phyloP scores from a whole-genome alignment of 2,797 vertebrate species.

The Macropus fuliginosus region DNA sequence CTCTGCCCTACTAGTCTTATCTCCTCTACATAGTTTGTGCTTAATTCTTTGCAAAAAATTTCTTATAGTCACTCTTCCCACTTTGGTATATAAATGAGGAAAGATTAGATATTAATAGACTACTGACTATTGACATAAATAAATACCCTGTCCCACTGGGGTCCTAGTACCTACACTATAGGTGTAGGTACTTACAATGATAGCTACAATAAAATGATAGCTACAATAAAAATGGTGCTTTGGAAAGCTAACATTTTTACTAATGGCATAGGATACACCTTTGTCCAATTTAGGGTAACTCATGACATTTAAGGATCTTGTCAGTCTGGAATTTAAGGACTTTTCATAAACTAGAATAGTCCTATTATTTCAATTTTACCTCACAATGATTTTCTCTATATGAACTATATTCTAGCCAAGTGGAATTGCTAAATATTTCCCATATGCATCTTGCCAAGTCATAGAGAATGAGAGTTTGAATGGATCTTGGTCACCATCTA shows the following conservation, averaged over 20 bases:
- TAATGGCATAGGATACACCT: background rate
- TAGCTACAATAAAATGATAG: background rate
- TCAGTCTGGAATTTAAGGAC: background rate
- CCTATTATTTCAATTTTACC: background rate
- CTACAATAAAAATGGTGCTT: background rate
- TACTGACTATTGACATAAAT: background rate
- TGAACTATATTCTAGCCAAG: background rate
- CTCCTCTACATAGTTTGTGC: background rate
- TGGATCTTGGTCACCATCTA: accelerated
- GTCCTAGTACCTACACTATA: background rate
- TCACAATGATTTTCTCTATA: background rate
- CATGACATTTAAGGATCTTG: background rate
- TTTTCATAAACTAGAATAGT: background rate
- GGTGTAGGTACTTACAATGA: background rate
- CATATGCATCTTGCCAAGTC: background rate
- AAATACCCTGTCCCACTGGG: background rate
- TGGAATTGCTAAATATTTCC: background rate
- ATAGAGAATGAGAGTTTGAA: background rate
- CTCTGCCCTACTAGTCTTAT: background rate
- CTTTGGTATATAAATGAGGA: background rate
- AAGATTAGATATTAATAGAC: background rate
- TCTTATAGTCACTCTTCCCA: background rate
- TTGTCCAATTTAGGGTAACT: background rate
- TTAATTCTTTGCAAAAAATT: background rate
- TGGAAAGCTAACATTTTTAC: background rate